Base-by-base conservation (phyloP, 2,888 invertebrate genomes). In the Pandemis cinnamomeana region DNA sequence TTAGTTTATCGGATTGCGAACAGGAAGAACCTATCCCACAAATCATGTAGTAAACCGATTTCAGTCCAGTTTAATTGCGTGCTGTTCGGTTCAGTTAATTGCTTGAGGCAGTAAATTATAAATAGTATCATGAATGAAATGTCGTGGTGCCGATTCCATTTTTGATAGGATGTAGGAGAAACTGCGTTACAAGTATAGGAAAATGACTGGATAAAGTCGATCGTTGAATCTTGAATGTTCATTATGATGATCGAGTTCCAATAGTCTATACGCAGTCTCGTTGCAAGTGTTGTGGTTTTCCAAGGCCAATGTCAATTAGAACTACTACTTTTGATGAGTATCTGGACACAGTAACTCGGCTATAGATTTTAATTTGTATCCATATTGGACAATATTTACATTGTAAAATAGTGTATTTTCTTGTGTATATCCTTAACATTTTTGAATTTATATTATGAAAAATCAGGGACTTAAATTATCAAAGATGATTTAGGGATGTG, bases 1-100 rank as follows among this genome's bases (percentile, higher is more conserved):
- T 36, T 62, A 67, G 44, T 55, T 58, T 58, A 68, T 44, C 41
- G 15, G 53, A 68, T 72, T 55, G 46, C 27, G 27, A 36, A 42
- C 61, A 72, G 67, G 67, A 64, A 69, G 63, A 48, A 55, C 36
- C 46, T 27, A 72, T 67, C 55, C 55, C 68, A 64, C 70, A 58
- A 68, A 68, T 68, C 68, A 63, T 68, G 46, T 63, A 63, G 44
- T 68, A 44, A 71, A 72, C 62, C 63, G 46, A 72, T 72, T 62
- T 55, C 62, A 58, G 46, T 48, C 63, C 62, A 20, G 58, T 58
- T 63, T 63, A 55, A 68, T 72, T 72, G 72, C 68, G 36, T 68
- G 63, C 58, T 48, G 55, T 48, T 63, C 63, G 15, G 53, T 46
- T 72, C 36, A 51, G 46, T 20, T 62, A 58, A 68, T 62, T 63